A percentile compares a stretch with the other conserved stretches of the same genome.
Conservation (phyloP, 2,888 invertebrate species). For the Encarsia formosa region DNA sequence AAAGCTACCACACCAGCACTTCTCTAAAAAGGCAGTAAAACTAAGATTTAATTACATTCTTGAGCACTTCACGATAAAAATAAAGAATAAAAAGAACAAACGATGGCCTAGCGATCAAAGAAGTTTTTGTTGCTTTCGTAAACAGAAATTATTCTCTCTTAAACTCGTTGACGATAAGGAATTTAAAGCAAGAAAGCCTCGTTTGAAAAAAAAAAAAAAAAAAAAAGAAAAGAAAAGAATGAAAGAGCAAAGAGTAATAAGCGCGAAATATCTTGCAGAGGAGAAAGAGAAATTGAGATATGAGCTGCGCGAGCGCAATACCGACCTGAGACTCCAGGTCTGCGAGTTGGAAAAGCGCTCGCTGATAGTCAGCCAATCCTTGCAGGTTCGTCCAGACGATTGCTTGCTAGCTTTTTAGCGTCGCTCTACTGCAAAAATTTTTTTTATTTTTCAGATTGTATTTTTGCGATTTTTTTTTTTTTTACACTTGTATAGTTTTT, state of each 20-base stretch:
- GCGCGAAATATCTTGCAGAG: slow-evolving; percentile 51
- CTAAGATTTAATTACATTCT: too few relatives aligned
- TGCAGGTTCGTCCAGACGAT: slow-evolving; percentile 47
- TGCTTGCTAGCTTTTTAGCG: slow-evolving; percentile 21
- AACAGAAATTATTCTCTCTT: too few relatives aligned
- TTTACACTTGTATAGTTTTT: slow-evolving; percentile 11
- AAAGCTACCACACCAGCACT: too few relatives aligned
- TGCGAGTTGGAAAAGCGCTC: slow-evolving; percentile 52
- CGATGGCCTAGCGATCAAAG: too few relatives aligned
- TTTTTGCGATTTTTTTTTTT: background rate
- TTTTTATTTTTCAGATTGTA: slow-evolving; percentile 1
- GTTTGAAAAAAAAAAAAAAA: background rate
- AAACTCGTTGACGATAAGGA: too few relatives aligned
- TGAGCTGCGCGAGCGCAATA: slow-evolving; percentile 52
- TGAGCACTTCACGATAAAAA: too few relatives aligned
- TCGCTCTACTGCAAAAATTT: background rate
- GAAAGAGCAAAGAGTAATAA: slow-evolving; percentile 39
- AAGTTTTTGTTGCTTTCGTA: slow-evolving; percentile 21
- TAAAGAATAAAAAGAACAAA: too few relatives aligned
- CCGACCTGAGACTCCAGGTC: slow-evolving; percentile 52
- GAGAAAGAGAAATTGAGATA: slow-evolving; percentile 51
- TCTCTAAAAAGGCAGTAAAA: too few relatives aligned
- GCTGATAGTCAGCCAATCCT: slow-evolving; percentile 50
- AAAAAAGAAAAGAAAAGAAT: background rate
- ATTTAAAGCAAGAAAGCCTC: background rate